phyloP scores from a whole-genome alignment of 2,888 invertebrate species.

The Emmelina monodactyla region DNA sequence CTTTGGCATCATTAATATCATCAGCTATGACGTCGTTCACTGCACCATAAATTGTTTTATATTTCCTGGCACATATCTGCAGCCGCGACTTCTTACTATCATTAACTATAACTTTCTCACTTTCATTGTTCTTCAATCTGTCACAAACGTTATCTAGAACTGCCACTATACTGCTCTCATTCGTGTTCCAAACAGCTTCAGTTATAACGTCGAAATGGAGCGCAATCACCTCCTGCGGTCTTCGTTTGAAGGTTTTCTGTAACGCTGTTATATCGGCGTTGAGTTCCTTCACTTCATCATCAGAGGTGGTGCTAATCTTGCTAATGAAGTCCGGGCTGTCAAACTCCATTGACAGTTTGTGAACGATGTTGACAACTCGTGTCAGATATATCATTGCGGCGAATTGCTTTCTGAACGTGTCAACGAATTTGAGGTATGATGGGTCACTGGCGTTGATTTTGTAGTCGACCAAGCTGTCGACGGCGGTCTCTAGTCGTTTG shows the following conservation, averaged over 20 bases:
- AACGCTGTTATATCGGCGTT: conserved; percentile 26
- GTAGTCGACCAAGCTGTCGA: conserved; percentile 33
- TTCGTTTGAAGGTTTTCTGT: conserved; percentile 36
- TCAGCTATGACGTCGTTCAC: conserved; percentile 22
- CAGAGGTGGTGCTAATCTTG: conserved; percentile 16
- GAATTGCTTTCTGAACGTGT: conserved; percentile 37
- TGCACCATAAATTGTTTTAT: conserved; percentile 28
- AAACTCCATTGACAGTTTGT: conserved; percentile 30
- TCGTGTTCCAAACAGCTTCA: conserved; percentile 29
- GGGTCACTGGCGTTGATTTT: conserved; percentile 29
- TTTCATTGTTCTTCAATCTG: conserved; percentile 27
- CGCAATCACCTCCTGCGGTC: conserved; percentile 33
- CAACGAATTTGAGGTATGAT: conserved; percentile 31
- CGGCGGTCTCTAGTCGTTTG: conserved; percentile 22
- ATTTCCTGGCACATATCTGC: conserved; percentile 40
- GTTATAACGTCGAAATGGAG: conserved; percentile 47
- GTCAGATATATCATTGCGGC: conserved; percentile 35
- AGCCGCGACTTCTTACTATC: conserved; percentile 29
- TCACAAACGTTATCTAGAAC: conserved; percentile 30
- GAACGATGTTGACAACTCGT: conserved; percentile 33
- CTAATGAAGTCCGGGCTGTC: conserved; percentile 23
- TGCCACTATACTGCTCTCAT: conserved; percentile 27
- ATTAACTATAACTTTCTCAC: conserved; percentile 30
- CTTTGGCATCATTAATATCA: conserved; percentile 25
- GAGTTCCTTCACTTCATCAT: conserved; percentile 23